Evolutionary conservation across 1,140 invertebrate species (phyloP).

Genomic region (Reticulitermes speratus): DNA sequence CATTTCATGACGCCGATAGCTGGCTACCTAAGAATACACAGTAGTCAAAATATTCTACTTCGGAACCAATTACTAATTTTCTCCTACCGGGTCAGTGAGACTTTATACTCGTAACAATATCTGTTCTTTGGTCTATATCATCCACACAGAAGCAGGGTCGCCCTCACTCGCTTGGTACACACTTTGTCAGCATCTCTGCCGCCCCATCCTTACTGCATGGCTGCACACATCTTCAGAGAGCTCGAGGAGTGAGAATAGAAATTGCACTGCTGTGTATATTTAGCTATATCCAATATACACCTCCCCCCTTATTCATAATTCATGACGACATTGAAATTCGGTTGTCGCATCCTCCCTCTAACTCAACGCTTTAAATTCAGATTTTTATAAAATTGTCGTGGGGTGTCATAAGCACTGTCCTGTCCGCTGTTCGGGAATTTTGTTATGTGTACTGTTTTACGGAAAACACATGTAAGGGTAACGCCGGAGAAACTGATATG

Average conservation of each 20-base stretch:
- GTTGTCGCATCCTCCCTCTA: background rate
- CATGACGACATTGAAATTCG: slow-evolving; percentile 24
- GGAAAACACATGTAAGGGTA: too few relatives aligned
- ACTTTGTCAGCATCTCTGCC: slow-evolving; percentile 23
- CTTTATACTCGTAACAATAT: background rate
- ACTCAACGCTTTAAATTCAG: slow-evolving; percentile 17
- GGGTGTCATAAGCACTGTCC: background rate
- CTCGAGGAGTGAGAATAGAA: background rate
- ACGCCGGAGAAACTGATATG: too few relatives aligned
- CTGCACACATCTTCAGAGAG: background rate
- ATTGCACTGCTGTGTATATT: slow-evolving; percentile 1
- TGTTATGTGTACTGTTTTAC: too few relatives aligned
- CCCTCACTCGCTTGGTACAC: background rate
- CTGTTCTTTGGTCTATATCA: background rate
- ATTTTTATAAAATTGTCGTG: background rate
- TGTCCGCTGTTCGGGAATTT: background rate
- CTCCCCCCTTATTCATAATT: slow-evolving; percentile 21
- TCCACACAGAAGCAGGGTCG: background rate
- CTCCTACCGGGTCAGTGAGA: background rate
- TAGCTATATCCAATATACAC: background rate
- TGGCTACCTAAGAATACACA: too few relatives aligned
- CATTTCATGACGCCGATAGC: too few relatives aligned
- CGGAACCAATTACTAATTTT: background rate
- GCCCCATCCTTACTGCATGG: background rate
- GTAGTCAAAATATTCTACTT: background rate